phyloP scores from a whole-genome alignment of 2,888 invertebrate species.

The Melolontha melolontha region DNA sequence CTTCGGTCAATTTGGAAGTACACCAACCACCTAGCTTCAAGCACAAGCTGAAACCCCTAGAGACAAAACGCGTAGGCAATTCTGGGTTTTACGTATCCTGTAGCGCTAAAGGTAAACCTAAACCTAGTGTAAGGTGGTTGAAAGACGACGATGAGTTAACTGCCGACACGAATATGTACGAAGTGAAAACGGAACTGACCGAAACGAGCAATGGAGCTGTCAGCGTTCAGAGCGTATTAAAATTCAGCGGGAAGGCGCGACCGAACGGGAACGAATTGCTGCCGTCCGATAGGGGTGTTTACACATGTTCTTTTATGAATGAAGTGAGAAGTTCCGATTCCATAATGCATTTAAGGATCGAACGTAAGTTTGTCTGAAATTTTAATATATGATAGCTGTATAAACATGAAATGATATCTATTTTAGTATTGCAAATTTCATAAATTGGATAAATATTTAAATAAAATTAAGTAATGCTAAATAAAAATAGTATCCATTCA shows the following conservation, averaged over 20 bases:
- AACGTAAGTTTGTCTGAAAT: constrained; percentile 74
- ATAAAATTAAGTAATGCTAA: no score
- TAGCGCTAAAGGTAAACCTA: constrained; percentile 89
- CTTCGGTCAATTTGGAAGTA: constrained; percentile 86
- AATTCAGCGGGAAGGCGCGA: constrained; percentile 83
- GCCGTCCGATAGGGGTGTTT: constrained; percentile 88
- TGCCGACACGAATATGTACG: constrained; percentile 82
- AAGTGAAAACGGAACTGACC: constrained; percentile 82
- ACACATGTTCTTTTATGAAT: constrained; percentile 89
- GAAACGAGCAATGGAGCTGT: constrained; percentile 84
- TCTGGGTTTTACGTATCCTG: constrained; percentile 84
- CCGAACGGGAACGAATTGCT: constrained; percentile 81
- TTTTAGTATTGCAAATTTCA: not conserved
- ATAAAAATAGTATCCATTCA: no score
- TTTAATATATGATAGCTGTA: no score
- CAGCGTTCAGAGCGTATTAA: constrained; percentile 85
- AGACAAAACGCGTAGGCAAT: constrained; percentile 84
- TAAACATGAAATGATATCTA: not conserved
- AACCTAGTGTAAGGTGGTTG: constrained; percentile 85
- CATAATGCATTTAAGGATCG: constrained; percentile 90
- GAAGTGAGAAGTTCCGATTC: constrained; percentile 90
- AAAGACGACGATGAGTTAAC: constrained; percentile 87
- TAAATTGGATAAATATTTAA: no score
- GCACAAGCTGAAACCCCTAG: constrained; percentile 84
- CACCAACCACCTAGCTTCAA: constrained; percentile 90